Base-by-base conservation (phyloP, 2,888 invertebrate genomes). In the Biston stratarius region DNA sequence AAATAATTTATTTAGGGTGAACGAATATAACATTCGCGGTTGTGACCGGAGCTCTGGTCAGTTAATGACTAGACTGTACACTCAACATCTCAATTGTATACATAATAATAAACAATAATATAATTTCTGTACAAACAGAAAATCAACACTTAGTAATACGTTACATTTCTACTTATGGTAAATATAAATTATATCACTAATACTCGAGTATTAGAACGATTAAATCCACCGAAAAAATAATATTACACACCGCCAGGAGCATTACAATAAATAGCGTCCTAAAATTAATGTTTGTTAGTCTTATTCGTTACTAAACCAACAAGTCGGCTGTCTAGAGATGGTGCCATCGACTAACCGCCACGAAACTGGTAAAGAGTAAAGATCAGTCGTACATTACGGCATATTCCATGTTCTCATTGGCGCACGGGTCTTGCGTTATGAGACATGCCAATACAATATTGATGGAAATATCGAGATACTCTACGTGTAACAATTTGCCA, bases 151-250 rank as follows among this genome's bases (percentile, higher is more conserved):
- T 92, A 92, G 86, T 88, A 86, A 90, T 89, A 80, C 75, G 89
- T 92, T 90, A 92, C 85, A 86, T 86, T 83, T 80, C 93, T 93
- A 94, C 91, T 93, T 94, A 93, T 83, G 83, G 82, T 90, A 88
- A 89, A 89, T 86, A 91, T 90, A 90, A 88, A 90, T 90, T 88
- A 89, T 87, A 88, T 86, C 75, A 84, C 94, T 93, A 94, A 94
- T 94, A 94, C 93, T 93, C 93, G 93, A 93, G 93, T 92, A 94
- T 93, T 93, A 92, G 92, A 94, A 86, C 84, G 82, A 89, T 86
- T 89, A 89, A 90, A 92, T 90, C 81, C 92, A 92, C 88, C 89
- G 88, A 92, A 92, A n/a, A 91, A 90, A 89, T 88, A 89, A 86
- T 88, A 88, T 87, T 85, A 89, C 89, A 91, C 91, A 88, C 90